Conservation (phyloP, 2,888 invertebrate species). For the Caenorhabditis sulstoni region DNA sequence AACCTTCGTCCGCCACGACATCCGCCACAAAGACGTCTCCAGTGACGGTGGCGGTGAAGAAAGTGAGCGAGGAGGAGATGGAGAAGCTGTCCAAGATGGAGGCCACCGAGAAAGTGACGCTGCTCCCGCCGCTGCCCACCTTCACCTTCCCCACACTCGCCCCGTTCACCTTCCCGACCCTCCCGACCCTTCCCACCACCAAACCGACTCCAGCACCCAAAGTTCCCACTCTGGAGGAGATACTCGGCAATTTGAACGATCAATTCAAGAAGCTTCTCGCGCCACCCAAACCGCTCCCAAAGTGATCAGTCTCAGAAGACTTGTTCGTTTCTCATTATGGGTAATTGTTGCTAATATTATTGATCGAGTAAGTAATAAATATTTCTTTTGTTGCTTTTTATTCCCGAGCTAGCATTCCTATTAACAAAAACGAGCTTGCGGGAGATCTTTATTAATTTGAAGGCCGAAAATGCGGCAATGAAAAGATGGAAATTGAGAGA, state of each 20-base stretch:
- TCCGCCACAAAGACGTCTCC: slow-evolving; percentile 16
- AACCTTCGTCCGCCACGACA: background rate
- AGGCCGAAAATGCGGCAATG: no score
- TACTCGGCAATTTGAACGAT: slow-evolving; percentile 53
- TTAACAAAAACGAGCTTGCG: no score
- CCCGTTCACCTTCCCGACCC: slow-evolving; percentile 58
- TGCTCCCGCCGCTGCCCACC: slow-evolving; percentile 54
- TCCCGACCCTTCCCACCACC: slow-evolving; percentile 45
- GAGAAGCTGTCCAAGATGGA: slow-evolving; percentile 55
- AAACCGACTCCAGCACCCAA: slow-evolving; percentile 48
- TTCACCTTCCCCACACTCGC: slow-evolving; percentile 52
- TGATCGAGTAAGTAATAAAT: slow-evolving; percentile 35
- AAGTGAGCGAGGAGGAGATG: slow-evolving; percentile 43
- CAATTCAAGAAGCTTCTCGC: slow-evolving; percentile 56
- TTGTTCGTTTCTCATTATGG: slow-evolving; percentile 26
- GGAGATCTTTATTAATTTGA: no score
- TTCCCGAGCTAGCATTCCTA: no score
- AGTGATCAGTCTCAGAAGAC: slow-evolving; percentile 17
- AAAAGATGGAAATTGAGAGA: no score
- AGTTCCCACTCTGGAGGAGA: slow-evolving; percentile 58
- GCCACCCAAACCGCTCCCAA: slow-evolving; percentile 46
- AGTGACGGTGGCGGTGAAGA: slow-evolving; percentile 30
- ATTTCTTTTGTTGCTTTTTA: background rate
- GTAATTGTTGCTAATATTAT: slow-evolving; percentile 43
- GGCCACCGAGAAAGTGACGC: slow-evolving; percentile 42